Evolutionary conservation across 2,888 invertebrate species (phyloP).

Genomic region (Temnothorax rugatulus): DNA sequence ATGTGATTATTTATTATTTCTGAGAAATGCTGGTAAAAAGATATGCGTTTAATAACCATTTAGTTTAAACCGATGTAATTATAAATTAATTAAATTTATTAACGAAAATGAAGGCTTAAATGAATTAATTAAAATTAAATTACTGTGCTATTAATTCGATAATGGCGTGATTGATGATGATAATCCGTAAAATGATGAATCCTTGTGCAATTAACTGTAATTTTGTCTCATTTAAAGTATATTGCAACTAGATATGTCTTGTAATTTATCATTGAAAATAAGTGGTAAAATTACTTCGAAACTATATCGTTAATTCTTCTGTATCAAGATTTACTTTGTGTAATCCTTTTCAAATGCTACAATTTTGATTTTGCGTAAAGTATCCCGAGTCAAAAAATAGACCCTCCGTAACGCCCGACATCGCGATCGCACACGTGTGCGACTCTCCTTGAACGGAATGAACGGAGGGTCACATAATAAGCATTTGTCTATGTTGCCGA

Average conservation of each 20-base stretch:
- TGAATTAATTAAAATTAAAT: background rate
- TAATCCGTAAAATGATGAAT: background rate
- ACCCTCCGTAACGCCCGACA: too few relatives aligned
- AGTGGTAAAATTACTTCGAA: background rate
- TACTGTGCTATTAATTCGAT: background rate
- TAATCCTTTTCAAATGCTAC: background rate
- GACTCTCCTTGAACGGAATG: too few relatives aligned
- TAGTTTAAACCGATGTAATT: background rate
- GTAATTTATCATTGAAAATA: background rate
- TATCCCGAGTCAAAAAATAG: too few relatives aligned
- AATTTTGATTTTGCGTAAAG: background rate
- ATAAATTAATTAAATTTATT: constrained; percentile 17
- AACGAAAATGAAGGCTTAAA: background rate
- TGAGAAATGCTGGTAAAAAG: background rate
- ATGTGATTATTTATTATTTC: background rate
- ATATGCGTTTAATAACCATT: background rate
- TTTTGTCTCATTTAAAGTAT: background rate
- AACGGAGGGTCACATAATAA: too few relatives aligned
- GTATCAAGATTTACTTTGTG: background rate
- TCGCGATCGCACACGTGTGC: too few relatives aligned
- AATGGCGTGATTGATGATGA: background rate
- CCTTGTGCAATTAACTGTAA: background rate
- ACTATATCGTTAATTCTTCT: background rate
- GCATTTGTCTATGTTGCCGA: too few relatives aligned
- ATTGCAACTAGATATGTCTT: background rate